phyloP scores from a whole-genome alignment of 2,888 invertebrate species.

The Fragum sueziense region DNA sequence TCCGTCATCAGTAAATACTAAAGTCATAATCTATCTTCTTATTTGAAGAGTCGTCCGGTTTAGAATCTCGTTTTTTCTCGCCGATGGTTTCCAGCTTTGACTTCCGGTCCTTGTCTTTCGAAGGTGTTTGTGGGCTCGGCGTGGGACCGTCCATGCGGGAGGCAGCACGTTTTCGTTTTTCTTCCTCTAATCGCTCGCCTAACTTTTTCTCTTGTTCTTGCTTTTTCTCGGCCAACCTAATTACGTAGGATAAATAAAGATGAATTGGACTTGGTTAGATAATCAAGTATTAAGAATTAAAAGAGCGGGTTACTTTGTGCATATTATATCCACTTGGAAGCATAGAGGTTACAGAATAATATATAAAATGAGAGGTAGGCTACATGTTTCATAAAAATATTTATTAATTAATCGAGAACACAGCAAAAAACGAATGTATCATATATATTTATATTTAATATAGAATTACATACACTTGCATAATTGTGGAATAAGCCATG shows the following conservation, averaged over 20 bases:
- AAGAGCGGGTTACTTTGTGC: no score
- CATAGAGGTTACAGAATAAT: no score
- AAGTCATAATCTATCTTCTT: constrained; percentile 45
- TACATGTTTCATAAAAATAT: no score
- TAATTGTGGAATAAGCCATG: no score
- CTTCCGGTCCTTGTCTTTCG: constrained; percentile 28
- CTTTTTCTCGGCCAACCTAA: constrained; percentile 68
- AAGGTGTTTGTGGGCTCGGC: neutral
- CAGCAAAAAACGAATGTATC: no score
- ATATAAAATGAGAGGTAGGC: no score
- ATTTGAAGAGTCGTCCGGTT: constrained; percentile 20
- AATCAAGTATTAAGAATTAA: no score
- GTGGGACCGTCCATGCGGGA: constrained; percentile 39
- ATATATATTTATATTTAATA: no score
- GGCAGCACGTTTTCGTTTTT: constrained; percentile 61
- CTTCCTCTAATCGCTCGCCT: constrained; percentile 69
- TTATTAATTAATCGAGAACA: no score
- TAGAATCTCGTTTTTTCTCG: constrained; percentile 35
- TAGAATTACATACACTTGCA: no score
- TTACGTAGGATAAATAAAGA: neutral
- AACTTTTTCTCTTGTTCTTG: constrained; percentile 68
- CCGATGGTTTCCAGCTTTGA: constrained; percentile 7
- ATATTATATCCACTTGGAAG: no score
- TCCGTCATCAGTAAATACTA: constrained; percentile 35
- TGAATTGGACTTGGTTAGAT: no score